Percentiles rank a stretch among this genome's conserved stretches.
Conservation (phyloP, 2,888 invertebrate genomes). For the Diarsia rubi region DNA sequence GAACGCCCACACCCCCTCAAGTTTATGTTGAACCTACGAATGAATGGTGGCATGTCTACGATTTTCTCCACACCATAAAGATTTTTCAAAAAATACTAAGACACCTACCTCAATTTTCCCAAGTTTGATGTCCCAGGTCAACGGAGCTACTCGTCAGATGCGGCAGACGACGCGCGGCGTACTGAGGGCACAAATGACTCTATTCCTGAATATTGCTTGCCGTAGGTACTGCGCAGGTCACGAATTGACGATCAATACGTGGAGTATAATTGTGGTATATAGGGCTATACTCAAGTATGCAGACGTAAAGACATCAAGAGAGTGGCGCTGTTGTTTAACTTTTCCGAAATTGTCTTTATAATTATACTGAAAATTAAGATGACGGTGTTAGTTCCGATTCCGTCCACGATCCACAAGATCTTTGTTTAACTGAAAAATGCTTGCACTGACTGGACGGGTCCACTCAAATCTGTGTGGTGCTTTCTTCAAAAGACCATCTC, state of each 20-base stretch:
- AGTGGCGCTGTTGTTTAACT: not conserved
- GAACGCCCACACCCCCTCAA: not conserved
- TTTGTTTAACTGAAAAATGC: no score
- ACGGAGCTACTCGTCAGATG: not conserved
- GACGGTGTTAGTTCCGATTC: not conserved
- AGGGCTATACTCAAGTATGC: not conserved
- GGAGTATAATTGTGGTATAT: not conserved
- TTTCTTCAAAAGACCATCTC: no score
- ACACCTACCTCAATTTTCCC: not conserved
- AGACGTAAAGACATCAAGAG: not conserved
- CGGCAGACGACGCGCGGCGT: not conserved
- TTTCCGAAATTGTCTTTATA: not conserved
- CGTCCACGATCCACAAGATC: not conserved
- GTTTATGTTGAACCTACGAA: not conserved
- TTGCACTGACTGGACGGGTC: no score
- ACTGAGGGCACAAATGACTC: not conserved
- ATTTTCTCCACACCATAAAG: no score
- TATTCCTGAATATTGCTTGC: not conserved
- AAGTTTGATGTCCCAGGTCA: not conserved
- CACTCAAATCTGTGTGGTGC: no score
- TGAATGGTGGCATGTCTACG: no score
- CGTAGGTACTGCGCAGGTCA: constrained; percentile 34
- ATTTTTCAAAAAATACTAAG: not conserved
- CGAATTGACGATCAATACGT: constrained; percentile 17
- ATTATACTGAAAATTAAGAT: not conserved